Base-by-base conservation (phyloP, 1,140 invertebrate genomes). In the Drosophila obscura region DNA sequence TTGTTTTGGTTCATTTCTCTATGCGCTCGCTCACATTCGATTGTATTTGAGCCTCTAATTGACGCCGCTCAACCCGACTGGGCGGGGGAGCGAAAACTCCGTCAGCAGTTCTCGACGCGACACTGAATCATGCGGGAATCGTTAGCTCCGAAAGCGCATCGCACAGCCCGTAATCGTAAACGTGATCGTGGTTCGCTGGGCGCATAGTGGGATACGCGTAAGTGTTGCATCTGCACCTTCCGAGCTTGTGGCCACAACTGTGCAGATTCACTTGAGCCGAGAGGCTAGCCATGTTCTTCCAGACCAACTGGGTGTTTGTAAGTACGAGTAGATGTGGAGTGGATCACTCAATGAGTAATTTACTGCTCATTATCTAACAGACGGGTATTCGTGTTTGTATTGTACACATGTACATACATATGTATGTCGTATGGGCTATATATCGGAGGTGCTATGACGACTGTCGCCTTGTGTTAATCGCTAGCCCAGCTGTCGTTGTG, bases 251-350 rank as follows among this genome's bases (percentile, higher is more conserved):
- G 35, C 35, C 43, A 49, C 7, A 28, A 44, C 19, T 55, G 24
- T 46, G 15, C 57, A 62, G 28, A 56, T 51, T 24, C 60, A 44
- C 22, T 4, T 13, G 8, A 39, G 16, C 11, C 13, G 26, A 8
- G 28, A 35, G 39, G 22, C 41, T 45, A 63, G 39, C 58, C 68
- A 91, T 91, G 90, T 91, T 64, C 71, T 91, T 82, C 57, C 51
- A 85, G 48, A 91, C 90, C 39, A 91, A 90, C 51, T 91, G 90
- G 90, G 73, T 88, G 65, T 91, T 91, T 88, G 90, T 91, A 87
- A 91, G 90, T 91, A 72, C 39, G 43, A 57, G 53, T 22, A 44
- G 16, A 8, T 41, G 49, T 28, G 49, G 50, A 50, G 49, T 28
- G 49, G 55, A 50, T 58, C 45, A 39, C 73, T 73, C 45, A 53